These are phyloP conservation scores for Rousettus leschenaultii DNA, from an alignment of 2,113 vertebrate genomes.

Conservation along the genomic window DNA sequence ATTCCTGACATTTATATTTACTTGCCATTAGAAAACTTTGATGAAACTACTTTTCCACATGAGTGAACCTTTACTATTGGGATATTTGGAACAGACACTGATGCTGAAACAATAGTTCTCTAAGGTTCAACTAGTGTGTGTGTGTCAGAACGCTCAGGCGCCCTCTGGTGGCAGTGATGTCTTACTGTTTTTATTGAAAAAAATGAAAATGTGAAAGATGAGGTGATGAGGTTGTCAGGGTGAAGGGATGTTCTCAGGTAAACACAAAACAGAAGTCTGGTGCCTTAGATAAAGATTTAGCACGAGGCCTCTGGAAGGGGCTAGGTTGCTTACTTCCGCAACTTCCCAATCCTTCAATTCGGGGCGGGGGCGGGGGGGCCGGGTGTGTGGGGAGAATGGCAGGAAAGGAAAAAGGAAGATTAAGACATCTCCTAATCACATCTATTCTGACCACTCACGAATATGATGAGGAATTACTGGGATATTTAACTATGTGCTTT, in stretches of 20 bases:
- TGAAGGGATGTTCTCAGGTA: neutral
- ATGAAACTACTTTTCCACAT: neutral
- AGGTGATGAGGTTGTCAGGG: neutral
- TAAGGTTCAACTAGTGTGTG: neutral
- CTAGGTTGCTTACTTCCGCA: neutral
- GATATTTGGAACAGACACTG: neutral
- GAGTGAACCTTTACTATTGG: neutral
- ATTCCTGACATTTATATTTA: neutral
- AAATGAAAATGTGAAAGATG: neutral
- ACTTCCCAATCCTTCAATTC: neutral
- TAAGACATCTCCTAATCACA: neutral
- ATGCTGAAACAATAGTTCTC: neutral
- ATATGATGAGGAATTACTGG: neutral
- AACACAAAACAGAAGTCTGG: neutral
- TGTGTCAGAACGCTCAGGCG: neutral
- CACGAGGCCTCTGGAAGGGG: neutral
- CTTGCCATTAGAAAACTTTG: neutral
- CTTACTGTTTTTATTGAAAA: neutral
- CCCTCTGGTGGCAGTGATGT: constrained; percentile 74
- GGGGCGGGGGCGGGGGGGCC: too few relatives aligned
- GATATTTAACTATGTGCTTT: neutral
- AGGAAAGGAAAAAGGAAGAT: neutral
- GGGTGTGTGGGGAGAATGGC: neutral
- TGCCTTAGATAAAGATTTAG: neutral
- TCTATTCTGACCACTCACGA: neutral